phyloP scores from a whole-genome alignment of 2,113 vertebrate genomes.

The Natator depressus region DNA sequence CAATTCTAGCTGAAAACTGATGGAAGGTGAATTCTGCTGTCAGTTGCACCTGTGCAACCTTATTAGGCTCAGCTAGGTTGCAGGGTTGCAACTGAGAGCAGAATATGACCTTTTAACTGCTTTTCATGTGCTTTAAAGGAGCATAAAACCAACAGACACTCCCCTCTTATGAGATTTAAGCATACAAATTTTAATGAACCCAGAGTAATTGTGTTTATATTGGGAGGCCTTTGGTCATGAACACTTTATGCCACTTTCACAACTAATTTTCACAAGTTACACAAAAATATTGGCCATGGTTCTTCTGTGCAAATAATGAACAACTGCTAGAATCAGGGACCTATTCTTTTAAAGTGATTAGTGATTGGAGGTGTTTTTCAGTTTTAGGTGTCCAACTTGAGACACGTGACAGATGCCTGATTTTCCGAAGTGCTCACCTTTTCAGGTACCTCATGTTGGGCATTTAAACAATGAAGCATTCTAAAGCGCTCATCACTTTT shows the following conservation, averaged over 20 bases:
- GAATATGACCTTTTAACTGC: not conserved
- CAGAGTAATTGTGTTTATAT: not conserved
- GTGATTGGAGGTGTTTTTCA: not conserved
- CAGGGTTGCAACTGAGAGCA: not conserved
- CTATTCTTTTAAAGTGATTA: not conserved
- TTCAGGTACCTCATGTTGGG: not conserved
- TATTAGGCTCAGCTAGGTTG: not conserved
- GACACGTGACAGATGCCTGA: not conserved
- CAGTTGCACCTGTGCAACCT: not conserved
- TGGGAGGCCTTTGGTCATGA: not conserved
- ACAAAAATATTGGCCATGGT: not conserved
- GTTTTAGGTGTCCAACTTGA: not conserved
- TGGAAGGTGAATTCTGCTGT: conserved; percentile 19
- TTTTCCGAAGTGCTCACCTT: not conserved
- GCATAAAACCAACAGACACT: not conserved
- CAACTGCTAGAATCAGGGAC: not conserved
- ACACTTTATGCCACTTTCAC: not conserved
- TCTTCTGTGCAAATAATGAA: not conserved
- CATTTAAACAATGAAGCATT: not conserved
- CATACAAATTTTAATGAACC: not conserved
- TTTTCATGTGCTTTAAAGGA: not conserved
- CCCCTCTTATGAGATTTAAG: not conserved
- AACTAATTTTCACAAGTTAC: not conserved
- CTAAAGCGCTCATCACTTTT: not conserved
- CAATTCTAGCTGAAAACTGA: conserved; percentile 26